Base-by-base conservation (phyloP, 2,888 invertebrate genomes). In the Metellina segmentata region DNA sequence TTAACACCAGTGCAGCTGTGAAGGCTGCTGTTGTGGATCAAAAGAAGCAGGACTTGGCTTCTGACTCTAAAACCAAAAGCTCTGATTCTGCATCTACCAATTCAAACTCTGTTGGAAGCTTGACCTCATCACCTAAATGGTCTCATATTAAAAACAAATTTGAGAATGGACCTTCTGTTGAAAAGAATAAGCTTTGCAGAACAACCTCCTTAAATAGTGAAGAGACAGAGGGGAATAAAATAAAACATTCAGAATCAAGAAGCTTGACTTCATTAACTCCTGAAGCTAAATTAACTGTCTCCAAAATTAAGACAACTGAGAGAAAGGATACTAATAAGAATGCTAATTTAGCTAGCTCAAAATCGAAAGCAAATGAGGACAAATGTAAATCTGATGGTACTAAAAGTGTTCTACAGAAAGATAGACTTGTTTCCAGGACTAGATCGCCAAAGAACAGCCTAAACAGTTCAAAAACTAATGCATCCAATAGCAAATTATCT, bases 81-180 rank as follows among this genome's bases (percentile, higher is more conserved):
- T 81, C 82, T 7, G 77, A 75, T 34, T 85, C 78, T 9, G 78
- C 77, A 16, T 52, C 75, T 81, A 70, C 49, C 16, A 52, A 48
- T 74, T 20, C 81, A 16, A 87, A 71, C 52, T 51, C 90, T 48
- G 90, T 93, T 51, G 93, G 93, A 51, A 93, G 91, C 19, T 75
- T 93, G 16, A 89, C 86, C 7, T 86, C 89, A 16, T 93, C 93
- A 74, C 93, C 93, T 20, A 93, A 93, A 69, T 93, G 93, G 93
- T 89, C 91, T n/a, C 91, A 89, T 11, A 92, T 92, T 49, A 93
- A 92, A 79, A 91, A 93, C 49, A 92, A 89, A 70, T 93, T 93
- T 74, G 93, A 93, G 75, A 91, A 77, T 72, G 88, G 52, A 13
- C 20, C 85, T 16, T 49, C 72, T 1, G 16, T 48, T 5, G 77